A percentile compares a stretch with the other conserved stretches of the same genome.
Evolutionary conservation across 2,797 vertebrate genomes (phyloP).

Genomic region (Danio albolineatus): DNA sequence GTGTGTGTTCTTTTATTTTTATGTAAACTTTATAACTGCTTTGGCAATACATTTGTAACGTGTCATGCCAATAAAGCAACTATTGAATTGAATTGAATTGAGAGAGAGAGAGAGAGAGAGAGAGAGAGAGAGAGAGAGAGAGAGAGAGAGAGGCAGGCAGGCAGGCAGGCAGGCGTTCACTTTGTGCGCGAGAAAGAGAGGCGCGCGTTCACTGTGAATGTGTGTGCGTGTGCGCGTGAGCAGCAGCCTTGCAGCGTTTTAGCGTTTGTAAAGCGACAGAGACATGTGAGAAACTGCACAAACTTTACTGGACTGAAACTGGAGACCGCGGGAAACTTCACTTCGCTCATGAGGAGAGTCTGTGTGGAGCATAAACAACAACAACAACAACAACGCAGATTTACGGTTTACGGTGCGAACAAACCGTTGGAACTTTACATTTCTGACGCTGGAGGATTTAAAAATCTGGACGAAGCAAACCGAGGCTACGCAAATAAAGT

Average conservation of each 20-base stretch:
- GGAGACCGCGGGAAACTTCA: constrained; percentile 6
- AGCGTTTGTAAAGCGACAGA: background rate
- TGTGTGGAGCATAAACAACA: background rate
- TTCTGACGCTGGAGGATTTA: background rate
- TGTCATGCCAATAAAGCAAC: too few species aligned
- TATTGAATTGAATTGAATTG: constrained; percentile 46
- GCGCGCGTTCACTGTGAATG: too few species aligned
- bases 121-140: background rate
- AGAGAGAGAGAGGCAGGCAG: too few species aligned
- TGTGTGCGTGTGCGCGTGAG: background rate
- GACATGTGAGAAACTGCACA: background rate
- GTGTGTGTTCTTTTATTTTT: too few species aligned
- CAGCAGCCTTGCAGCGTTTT: background rate
- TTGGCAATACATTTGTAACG: too few species aligned
- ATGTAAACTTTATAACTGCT: too few species aligned
- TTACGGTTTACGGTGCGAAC: background rate
- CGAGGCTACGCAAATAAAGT: background rate
- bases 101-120: constrained; percentile 11
- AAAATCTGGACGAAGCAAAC: background rate
- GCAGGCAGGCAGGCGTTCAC: too few species aligned
- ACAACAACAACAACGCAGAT: background rate
- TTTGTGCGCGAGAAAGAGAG: too few species aligned
- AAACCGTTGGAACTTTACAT: background rate
- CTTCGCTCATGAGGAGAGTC: background rate
- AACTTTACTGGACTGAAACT: background rate